A percentile compares a stretch with the other conserved stretches of the same genome.
Conservation (phyloP, 2,888 invertebrate genomes). For the Ceraclea dissimilis region DNA sequence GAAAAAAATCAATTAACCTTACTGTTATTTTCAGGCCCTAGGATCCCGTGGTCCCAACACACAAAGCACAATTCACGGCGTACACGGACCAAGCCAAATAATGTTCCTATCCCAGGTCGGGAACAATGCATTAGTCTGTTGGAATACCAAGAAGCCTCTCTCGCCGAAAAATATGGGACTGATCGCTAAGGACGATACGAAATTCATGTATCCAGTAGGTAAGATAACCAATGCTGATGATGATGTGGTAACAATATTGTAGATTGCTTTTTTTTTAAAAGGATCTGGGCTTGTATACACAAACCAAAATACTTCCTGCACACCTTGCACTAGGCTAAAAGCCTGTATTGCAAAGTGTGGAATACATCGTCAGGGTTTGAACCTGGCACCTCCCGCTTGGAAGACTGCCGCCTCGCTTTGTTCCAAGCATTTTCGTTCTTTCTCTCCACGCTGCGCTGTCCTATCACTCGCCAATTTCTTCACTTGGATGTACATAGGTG, state of each 20-base stretch:
- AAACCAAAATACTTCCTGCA: too few relatives aligned
- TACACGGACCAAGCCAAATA: constrained; percentile 52
- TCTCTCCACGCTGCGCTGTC: too few relatives aligned
- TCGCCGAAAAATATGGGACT: constrained; percentile 45
- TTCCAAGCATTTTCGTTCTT: too few relatives aligned
- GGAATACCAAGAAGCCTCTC: constrained; percentile 54
- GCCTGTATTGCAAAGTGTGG: too few relatives aligned
- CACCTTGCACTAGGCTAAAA: too few relatives aligned
- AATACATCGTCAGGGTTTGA: too few relatives aligned
- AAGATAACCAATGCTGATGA: too few relatives aligned
- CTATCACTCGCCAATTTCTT: too few relatives aligned
- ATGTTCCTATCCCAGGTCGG: constrained; percentile 66
- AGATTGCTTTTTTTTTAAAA: background rate
- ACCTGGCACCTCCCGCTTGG: too few relatives aligned
- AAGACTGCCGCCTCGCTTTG: background rate
- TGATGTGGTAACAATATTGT: too few relatives aligned
- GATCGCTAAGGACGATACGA: constrained; percentile 50
- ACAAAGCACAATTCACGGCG: constrained; percentile 63
- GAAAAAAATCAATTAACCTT: too few relatives aligned
- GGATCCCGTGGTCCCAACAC: constrained; percentile 58
- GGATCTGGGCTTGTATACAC: background rate
- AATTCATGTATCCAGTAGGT: constrained; percentile 62
- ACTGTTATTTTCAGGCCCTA: constrained; percentile 41
- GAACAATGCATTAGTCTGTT: constrained; percentile 65
- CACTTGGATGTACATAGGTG: too few relatives aligned